Conservation (phyloP, 2,888 invertebrate genomes). For the Toxonevra muliebris region DNA sequence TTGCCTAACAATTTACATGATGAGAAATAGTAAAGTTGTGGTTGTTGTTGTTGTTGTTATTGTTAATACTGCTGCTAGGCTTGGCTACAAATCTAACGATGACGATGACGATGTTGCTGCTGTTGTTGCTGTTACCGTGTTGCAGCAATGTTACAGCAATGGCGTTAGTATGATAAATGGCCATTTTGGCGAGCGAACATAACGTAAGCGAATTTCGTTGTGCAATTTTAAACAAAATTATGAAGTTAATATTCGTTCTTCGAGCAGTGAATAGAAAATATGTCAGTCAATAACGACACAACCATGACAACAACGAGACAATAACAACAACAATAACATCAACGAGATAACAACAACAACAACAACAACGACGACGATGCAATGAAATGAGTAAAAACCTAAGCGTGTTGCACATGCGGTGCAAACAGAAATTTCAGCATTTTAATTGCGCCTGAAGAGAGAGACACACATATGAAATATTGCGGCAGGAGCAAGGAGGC, state of each 20-base stretch:
- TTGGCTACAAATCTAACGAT: neutral
- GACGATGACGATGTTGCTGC: neutral
- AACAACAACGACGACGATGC: neutral
- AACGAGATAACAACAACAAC: neutral
- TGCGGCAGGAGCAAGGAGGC: neutral
- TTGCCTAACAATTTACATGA: too few species aligned
- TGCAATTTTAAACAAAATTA: too few species aligned
- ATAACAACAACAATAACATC: neutral
- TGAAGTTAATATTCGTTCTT: too few species aligned
- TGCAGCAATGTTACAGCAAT: too few species aligned
- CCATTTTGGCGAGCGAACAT: too few species aligned
- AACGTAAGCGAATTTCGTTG: too few species aligned
- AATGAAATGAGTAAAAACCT: neutral
- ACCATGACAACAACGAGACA: neutral
- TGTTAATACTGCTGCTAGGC: neutral
- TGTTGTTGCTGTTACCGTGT: too few species aligned
- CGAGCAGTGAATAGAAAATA: neutral
- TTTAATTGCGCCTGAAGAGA: too few species aligned
- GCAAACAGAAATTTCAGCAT: slow-evolving; percentile 21
- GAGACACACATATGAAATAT: neutral
- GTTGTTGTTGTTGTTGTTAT: too few species aligned
- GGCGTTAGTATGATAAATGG: too few species aligned
- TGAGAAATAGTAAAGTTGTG: too few species aligned
- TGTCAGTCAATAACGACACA: neutral
- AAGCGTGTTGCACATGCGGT: slow-evolving; percentile 15